Evolutionary conservation across 2,797 vertebrate species (phyloP).

Genomic region (Galago senegalensis): DNA sequence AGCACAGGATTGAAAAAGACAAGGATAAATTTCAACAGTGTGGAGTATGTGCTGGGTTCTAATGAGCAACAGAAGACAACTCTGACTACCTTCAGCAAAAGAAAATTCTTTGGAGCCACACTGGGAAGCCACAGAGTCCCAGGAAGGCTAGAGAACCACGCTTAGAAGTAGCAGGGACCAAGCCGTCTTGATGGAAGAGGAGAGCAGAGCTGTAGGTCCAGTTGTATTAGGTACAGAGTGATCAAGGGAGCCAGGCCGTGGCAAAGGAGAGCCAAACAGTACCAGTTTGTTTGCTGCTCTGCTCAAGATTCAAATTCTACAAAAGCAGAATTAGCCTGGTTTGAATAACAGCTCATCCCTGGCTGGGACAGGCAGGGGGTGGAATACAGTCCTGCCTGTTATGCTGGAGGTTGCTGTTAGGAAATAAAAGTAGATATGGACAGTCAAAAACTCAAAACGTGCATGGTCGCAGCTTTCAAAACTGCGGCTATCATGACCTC

Average conservation of each 20-base stretch:
- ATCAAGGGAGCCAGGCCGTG: background rate
- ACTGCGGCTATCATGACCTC: background rate
- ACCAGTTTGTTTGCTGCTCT: background rate
- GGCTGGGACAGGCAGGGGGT: background rate
- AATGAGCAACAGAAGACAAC: background rate
- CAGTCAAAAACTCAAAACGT: background rate
- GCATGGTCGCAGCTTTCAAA: background rate
- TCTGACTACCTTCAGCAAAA: background rate
- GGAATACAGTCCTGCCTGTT: background rate
- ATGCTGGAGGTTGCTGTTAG: background rate
- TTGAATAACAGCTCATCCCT: background rate
- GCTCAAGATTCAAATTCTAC: constrained; percentile 17
- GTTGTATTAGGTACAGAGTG: background rate
- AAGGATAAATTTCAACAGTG: background rate
- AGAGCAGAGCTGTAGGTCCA: background rate
- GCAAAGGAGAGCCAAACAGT: background rate
- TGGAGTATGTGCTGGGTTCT: background rate
- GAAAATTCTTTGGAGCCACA: background rate
- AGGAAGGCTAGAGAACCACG: background rate
- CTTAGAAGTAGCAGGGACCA: background rate
- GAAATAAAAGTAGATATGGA: background rate
- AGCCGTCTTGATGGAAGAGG: background rate
- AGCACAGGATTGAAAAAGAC: background rate
- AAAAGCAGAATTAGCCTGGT: background rate
- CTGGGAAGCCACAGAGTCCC: background rate